A percentile compares a stretch with the other conserved stretches of the same genome.
phyloP scores from a whole-genome alignment of 2,113 vertebrate species.

The Chascanopsetta lugubris region DNA sequence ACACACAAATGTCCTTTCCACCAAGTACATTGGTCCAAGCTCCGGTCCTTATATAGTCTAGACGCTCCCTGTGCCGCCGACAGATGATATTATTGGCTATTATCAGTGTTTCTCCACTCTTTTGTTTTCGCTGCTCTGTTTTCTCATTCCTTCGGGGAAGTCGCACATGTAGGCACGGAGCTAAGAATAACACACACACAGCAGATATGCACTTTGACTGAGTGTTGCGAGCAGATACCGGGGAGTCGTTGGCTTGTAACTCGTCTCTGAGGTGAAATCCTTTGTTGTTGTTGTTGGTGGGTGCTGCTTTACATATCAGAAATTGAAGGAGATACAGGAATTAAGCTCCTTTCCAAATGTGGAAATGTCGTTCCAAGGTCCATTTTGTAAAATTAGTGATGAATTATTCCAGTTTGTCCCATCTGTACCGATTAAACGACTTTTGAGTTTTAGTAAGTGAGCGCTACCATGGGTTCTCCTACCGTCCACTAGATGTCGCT shows the following conservation, averaged over 20 bases:
- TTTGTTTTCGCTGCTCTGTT: slow-evolving; percentile 47
- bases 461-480: too few relatives aligned
- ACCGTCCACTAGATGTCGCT: too few relatives aligned
- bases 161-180: slow-evolving; percentile 17
- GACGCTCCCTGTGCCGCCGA: slow-evolving; percentile 9
- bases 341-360: too few relatives aligned
- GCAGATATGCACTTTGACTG: slow-evolving; percentile 5
- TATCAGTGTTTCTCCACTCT: slow-evolving; percentile 19
- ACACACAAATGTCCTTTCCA: slow-evolving; percentile 14
- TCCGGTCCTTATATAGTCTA: slow-evolving; percentile 50
- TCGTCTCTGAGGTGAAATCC: too few relatives aligned
- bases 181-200: slow-evolving; percentile 18
- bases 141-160: slow-evolving; percentile 25
- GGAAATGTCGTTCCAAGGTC: too few relatives aligned
- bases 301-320: slow-evolving; percentile 2
- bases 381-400: too few relatives aligned
- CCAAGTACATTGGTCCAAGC: not conserved
- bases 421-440: too few relatives aligned
- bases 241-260: not conserved
- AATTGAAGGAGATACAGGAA: not conserved
- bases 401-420: too few relatives aligned
- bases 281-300: slow-evolving; percentile 1
- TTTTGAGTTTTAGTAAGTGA: too few relatives aligned
- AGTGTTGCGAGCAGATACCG: slow-evolving; percentile 8
- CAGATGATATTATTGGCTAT: slow-evolving; percentile 11